Evolutionary conservation across 2,797 vertebrate species (phyloP), one percentile per base, ranked within the genome.

Genomic region (Danio kyathit): DNA sequence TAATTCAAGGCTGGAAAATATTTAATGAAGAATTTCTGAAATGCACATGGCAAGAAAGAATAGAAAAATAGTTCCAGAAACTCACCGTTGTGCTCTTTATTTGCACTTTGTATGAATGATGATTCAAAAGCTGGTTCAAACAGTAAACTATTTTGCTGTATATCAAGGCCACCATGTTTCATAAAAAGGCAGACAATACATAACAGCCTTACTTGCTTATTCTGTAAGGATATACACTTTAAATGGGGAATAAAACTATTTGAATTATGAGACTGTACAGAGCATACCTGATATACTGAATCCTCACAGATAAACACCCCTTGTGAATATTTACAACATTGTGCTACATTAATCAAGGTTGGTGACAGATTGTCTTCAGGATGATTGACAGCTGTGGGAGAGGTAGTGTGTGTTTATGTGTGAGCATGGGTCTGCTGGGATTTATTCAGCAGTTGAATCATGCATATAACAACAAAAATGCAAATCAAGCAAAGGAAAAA

Each of bases 301-400:
- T 46, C 17, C 12, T 69, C 8, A 48, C 21, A 29, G 29, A 29
- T 29, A 49, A 17, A 41, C 3, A 8, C 49, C 44, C 51, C 65
- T 69, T 1, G 38, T 21, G 52, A 57, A 57, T 57, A 71, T 56
- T 56, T 43, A 17, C 3, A 0, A 17, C 41, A 29, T 19, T 19
- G 38, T 17, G 51, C 69, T 54, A 56, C 38, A 71, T 38, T 71
- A 40, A 51, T 69, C 14, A 69, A 48, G 14, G 10, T 14, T 52
- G 60, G 29, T 19, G 49, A 49, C 13, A 76, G 61, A 44, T 14
- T 52, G 60, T 17, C 21, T 41, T 29, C 46, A 59, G 64, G 14
- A 57, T 74, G 79, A 59, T 14, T 67, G 79, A 74, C 49, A 56
- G 78, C 19, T 44, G 14, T 46, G 69, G 7, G 78, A 29, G 40